These are phyloP conservation scores for Pollenia angustigena DNA, from an alignment of 2,888 invertebrate species.

Conservation along the genomic window DNA sequence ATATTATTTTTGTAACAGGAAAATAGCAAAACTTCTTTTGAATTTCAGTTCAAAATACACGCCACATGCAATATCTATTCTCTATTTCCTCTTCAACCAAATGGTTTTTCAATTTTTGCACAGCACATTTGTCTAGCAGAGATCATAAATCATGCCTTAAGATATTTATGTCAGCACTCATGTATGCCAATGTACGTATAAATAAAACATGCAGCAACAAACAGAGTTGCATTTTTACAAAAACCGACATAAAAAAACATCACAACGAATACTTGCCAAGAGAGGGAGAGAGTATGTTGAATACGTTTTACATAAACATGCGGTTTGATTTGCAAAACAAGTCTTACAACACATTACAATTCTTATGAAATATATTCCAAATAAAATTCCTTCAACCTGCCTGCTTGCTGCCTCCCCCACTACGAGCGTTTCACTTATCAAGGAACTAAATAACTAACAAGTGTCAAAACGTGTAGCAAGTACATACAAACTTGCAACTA, in stretches of 20 bases:
- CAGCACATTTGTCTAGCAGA: constrained; percentile 32
- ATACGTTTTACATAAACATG: constrained; percentile 62
- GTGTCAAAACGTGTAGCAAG: constrained; percentile 32
- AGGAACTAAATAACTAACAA: constrained; percentile 8
- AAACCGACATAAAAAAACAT: neutral
- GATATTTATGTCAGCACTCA: constrained; percentile 68
- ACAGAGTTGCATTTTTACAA: constrained; percentile 6
- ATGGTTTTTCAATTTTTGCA: constrained; percentile 35
- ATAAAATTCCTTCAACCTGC: constrained; percentile 6
- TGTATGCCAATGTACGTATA: constrained; percentile 51
- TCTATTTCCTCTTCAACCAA: neutral
- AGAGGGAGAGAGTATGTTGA: neutral
- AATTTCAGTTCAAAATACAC: constrained; percentile 16
- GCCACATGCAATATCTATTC: constrained; percentile 40
- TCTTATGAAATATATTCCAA: neutral
- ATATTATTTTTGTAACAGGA: neutral
- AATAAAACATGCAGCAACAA: constrained; percentile 52
- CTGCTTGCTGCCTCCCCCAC: constrained; percentile 18
- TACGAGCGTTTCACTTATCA: neutral
- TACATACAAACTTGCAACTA: constrained; percentile 23
- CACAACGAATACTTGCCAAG: neutral
- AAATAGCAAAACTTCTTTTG: constrained; percentile 5
- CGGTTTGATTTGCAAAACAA: constrained; percentile 61
- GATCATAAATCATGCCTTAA: constrained; percentile 63
- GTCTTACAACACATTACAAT: constrained; percentile 9